A percentile compares a stretch with the other conserved stretches of the same genome.
Evolutionary conservation across 2,113 vertebrate species (phyloP).

Genomic region (Zosterops pallidus): DNA sequence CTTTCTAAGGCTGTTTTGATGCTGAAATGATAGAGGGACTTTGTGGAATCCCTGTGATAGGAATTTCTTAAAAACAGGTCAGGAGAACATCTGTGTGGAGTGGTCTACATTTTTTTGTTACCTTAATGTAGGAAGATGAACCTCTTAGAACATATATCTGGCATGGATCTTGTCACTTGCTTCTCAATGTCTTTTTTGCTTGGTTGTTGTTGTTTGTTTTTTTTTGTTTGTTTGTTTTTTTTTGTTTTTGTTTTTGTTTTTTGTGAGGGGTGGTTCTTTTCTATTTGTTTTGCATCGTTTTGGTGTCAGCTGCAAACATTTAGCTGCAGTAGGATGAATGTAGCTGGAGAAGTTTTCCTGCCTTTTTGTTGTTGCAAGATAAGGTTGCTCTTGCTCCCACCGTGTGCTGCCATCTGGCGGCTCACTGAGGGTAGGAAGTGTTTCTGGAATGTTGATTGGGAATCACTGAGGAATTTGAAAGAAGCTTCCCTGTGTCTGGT

Average conservation of each 20-base stretch:
- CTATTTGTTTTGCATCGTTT: not conserved
- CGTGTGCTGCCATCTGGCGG: not conserved
- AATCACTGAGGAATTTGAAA: not conserved
- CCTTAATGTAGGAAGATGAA: not conserved
- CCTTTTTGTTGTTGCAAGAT: not conserved
- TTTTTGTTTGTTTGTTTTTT: not conserved
- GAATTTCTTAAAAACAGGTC: not conserved
- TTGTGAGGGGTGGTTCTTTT: not conserved
- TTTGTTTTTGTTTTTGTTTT: not conserved
- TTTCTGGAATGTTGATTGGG: not conserved
- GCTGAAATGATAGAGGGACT: not conserved
- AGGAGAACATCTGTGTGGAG: not conserved
- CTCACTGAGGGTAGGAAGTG: not conserved
- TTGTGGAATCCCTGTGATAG: not conserved
- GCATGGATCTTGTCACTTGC: not conserved
- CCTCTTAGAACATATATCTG: not conserved
- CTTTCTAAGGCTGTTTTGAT: not conserved
- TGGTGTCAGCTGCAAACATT: not conserved
- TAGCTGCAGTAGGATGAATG: not conserved
- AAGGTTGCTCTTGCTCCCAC: not conserved
- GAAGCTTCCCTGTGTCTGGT: not conserved
- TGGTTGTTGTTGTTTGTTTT: not conserved
- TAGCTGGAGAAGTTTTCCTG: not conserved
- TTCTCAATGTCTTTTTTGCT: fast-evolving
- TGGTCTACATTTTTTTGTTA: not conserved